Evolutionary conservation across 2,113 vertebrate species (phyloP).

Genomic region (Salvelinus sp.): DNA sequence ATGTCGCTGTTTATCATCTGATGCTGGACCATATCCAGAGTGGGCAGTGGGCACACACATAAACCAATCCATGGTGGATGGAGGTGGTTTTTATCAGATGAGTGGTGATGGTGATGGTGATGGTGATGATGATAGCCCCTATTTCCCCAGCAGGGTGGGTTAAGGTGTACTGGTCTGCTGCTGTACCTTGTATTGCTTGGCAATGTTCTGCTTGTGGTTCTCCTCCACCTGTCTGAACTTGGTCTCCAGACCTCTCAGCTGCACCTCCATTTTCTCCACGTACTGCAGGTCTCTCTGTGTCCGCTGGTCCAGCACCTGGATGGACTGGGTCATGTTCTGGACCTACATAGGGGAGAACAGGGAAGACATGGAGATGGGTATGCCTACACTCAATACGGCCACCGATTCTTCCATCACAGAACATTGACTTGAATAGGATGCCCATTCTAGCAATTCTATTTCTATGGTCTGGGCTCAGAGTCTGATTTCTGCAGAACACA

Average conservation of each 20-base stretch:
- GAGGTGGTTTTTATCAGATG: neutral
- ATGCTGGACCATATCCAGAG: neutral
- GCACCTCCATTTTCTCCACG: conserved; percentile 97
- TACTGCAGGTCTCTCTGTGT: conserved; percentile 97
- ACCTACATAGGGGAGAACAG: conserved; percentile 74
- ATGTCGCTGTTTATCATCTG: neutral
- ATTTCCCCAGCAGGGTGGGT: conserved; percentile 6
- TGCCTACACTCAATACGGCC: neutral
- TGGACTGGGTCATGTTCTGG: conserved; percentile 99
- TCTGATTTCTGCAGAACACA: too few relatives aligned
- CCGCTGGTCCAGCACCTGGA: conserved; percentile 95
- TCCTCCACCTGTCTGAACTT: conserved; percentile 98
- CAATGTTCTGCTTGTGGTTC: conserved; percentile 95
- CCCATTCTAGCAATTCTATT: too few relatives aligned
- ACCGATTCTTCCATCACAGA: too few relatives aligned
- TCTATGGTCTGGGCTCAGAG: too few relatives aligned
- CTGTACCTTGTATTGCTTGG: conserved; percentile 96
- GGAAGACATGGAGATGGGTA: neutral
- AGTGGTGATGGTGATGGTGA: conserved; percentile 44
- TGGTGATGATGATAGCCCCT: neutral
- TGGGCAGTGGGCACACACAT: neutral
- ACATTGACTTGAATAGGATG: too few relatives aligned
- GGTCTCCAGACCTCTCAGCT: conserved; percentile 95
- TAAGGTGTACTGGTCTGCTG: conserved; percentile 1
- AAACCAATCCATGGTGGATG: neutral